Percentiles rank a stretch among this genome's conserved stretches.
Conservation (phyloP, 2,888 invertebrate genomes). For the Mayetiola destructor region DNA sequence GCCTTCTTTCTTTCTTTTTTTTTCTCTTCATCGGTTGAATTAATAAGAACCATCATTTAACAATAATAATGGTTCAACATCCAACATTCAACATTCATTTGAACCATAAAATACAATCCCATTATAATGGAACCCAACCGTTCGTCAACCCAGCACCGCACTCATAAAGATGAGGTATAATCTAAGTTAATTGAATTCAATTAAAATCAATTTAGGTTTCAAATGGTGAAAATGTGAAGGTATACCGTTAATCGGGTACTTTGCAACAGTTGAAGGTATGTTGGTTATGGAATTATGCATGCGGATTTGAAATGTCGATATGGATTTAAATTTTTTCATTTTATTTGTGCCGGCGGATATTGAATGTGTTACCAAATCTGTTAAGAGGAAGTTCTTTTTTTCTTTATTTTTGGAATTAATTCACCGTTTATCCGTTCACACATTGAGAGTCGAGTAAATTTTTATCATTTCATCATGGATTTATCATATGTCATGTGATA, state of each 20-base stretch:
- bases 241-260: background rate
- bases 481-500: background rate
- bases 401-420: too few species aligned
- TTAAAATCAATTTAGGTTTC: slow-evolving; percentile 16
- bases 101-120: background rate
- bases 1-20: background rate
- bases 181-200: slow-evolving; percentile 17
- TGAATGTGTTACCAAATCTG: too few species aligned
- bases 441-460: too few species aligned
- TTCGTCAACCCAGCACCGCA: background rate
- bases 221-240: slow-evolving; percentile 15
- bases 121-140: too few species aligned
- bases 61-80: too few species aligned
- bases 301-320: too few species aligned
- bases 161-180: slow-evolving; percentile 15
- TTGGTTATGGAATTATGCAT: too few species aligned
- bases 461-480: background rate
- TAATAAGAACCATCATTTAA: background rate
- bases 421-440: too few species aligned
- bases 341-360: too few species aligned
- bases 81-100: background rate
- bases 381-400: too few species aligned
- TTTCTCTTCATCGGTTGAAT: slow-evolving; percentile 1
- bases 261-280: slow-evolving; percentile 1
- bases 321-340: too few species aligned